Percentiles rank a stretch among this genome's conserved stretches.
Conservation (phyloP, 2,797 vertebrate genomes). For the Arctocebus calabarensis region DNA sequence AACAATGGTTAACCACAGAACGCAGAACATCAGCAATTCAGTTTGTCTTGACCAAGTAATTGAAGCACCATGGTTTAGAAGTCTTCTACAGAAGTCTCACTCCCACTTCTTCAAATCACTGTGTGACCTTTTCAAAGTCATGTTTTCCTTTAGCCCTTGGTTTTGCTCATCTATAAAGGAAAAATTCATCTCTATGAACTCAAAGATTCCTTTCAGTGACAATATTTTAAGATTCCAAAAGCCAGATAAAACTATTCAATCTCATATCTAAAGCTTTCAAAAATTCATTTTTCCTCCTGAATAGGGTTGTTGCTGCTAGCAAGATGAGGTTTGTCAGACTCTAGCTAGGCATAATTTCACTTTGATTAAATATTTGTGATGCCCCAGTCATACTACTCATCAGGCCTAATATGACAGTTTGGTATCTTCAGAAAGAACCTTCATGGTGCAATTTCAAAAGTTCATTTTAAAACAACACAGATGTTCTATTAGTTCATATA, state of each 20-base stretch:
- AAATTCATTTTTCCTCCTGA: neutral
- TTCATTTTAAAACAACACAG: neutral
- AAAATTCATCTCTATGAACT: neutral
- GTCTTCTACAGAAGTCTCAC: neutral
- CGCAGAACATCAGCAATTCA: neutral
- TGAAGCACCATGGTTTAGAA: neutral
- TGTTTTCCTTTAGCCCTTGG: neutral
- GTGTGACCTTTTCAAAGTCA: neutral
- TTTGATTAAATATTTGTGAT: slow-evolving; percentile 23
- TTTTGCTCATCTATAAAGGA: neutral
- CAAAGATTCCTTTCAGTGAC: neutral
- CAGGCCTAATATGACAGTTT: neutral
- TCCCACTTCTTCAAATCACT: neutral
- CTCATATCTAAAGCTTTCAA: neutral
- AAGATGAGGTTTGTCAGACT: neutral
- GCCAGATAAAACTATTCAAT: neutral
- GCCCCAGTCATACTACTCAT: neutral
- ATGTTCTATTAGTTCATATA: neutral
- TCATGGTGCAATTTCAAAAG: neutral
- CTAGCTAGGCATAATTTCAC: neutral
- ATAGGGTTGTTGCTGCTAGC: neutral
- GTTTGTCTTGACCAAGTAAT: slow-evolving; percentile 15
- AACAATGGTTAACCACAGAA: slow-evolving; percentile 37
- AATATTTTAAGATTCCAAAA: slow-evolving; percentile 5
- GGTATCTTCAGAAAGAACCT: neutral